Conservation (phyloP, 2,797 vertebrate genomes). For the Pseudochirops cupreus region DNA sequence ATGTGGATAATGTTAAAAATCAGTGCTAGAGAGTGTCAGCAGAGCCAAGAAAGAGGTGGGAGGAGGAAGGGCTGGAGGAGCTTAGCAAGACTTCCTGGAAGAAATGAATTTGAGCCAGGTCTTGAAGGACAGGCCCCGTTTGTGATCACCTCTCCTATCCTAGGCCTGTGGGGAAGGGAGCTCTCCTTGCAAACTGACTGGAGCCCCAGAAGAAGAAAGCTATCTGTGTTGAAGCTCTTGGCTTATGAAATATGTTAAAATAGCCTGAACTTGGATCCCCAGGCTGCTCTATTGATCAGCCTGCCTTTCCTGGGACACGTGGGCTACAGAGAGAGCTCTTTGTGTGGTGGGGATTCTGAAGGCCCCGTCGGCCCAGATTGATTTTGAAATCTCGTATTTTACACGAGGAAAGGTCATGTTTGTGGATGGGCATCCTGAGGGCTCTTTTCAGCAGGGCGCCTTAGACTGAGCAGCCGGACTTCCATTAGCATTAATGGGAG, state of each 20-base stretch:
- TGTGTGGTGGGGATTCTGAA: conserved; percentile 14
- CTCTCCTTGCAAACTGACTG: background rate
- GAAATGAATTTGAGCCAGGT: background rate
- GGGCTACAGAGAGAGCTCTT: conserved; percentile 27
- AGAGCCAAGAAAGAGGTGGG: background rate
- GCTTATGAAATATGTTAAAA: conserved; percentile 10
- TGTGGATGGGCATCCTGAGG: conserved; percentile 71
- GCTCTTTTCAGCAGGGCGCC: conserved; percentile 76
- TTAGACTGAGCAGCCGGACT: conserved; percentile 63
- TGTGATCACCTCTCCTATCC: background rate
- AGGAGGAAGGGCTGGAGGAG: background rate
- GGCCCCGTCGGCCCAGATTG: conserved; percentile 57
- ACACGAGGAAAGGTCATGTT: conserved; percentile 77
- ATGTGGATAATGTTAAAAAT: background rate
- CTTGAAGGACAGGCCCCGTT: background rate
- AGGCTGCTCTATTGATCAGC: background rate
- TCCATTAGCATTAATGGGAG: conserved; percentile 80
- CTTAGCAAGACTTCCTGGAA: background rate
- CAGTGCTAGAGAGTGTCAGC: background rate
- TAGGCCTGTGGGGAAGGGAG: background rate
- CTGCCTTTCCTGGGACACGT: background rate
- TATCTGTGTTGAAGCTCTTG: background rate
- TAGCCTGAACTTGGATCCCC: background rate
- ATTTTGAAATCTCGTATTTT: conserved; percentile 81
- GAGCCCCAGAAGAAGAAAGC: background rate